A percentile compares a stretch with the other conserved stretches of the same genome.
These are phyloP conservation scores for Lamproptera curius DNA, from an alignment of 2,888 invertebrate species.

Conservation along the genomic window DNA sequence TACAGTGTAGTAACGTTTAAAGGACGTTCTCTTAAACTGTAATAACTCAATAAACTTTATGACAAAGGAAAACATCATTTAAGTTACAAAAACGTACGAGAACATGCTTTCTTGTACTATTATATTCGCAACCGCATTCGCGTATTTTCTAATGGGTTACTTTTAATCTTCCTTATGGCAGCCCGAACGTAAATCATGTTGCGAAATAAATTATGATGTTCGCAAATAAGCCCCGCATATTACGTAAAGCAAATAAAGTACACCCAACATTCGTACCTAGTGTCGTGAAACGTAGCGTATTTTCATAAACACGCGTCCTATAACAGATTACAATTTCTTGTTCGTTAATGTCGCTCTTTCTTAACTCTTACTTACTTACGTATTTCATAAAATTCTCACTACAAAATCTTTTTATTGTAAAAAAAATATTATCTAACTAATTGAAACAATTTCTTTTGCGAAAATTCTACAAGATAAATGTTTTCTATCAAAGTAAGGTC, in stretches of 20 bases:
- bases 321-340: not conserved
- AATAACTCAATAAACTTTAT: too few relatives aligned
- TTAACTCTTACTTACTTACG: not conserved
- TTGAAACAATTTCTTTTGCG: not conserved
- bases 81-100: too few relatives aligned
- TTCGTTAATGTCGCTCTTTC: not conserved
- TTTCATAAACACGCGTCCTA: constrained; percentile 21
- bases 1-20: too few relatives aligned
- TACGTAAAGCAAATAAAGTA: constrained; percentile 25
- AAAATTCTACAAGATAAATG: not conserved
- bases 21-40: too few relatives aligned
- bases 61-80: too few relatives aligned
- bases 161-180: constrained; percentile 17
- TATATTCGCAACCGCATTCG: not conserved
- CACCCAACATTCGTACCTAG: constrained; percentile 3
- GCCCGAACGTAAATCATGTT: constrained; percentile 35
- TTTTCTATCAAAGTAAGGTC: not conserved
- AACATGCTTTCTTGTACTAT: too few relatives aligned
- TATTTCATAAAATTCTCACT: not conserved
- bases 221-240: constrained; percentile 33
- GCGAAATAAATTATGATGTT: constrained; percentile 37
- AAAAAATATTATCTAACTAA: too few relatives aligned
- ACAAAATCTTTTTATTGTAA: not conserved
- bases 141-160: constrained; percentile 14
- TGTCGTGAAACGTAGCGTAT: constrained; percentile 5